These are phyloP conservation scores for Chalcis sispes DNA, from an alignment of 2,888 invertebrate genomes.

Conservation along the genomic window DNA sequence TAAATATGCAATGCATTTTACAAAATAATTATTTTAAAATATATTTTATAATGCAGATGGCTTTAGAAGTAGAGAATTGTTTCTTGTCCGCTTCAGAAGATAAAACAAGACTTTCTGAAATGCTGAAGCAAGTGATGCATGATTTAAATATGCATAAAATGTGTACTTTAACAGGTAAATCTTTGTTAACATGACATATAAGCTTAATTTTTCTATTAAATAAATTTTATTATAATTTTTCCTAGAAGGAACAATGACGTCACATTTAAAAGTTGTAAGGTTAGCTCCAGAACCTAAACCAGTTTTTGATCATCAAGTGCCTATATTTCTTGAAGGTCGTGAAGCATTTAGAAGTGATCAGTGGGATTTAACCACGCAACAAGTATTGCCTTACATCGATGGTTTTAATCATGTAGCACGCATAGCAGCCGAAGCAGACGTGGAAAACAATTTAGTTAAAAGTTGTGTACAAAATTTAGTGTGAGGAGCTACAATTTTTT, in stretches of 20 bases:
- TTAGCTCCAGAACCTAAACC: slow-evolving; percentile 88
- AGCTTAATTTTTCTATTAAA: not conserved
- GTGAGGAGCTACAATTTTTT: slow-evolving; percentile 76
- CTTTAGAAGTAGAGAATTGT: slow-evolving; percentile 90
- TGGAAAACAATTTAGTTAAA: slow-evolving; percentile 95
- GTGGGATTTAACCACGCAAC: slow-evolving; percentile 96
- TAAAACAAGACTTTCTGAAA: slow-evolving; percentile 84
- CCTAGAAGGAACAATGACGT: slow-evolving; percentile 89
- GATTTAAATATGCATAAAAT: slow-evolving; percentile 89
- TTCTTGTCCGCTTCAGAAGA: slow-evolving; percentile 86
- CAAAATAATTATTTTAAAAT: slow-evolving; percentile 14
- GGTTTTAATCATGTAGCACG: slow-evolving; percentile 94
- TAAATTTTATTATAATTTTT: slow-evolving; percentile 5
- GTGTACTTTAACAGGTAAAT: slow-evolving; percentile 84
- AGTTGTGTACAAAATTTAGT: slow-evolving; percentile 95
- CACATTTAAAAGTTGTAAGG: slow-evolving; percentile 91
- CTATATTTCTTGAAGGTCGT: slow-evolving; percentile 85
- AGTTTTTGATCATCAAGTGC: slow-evolving; percentile 93
- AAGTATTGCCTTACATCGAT: slow-evolving; percentile 92
- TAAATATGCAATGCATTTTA: not conserved
- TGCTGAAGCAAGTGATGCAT: slow-evolving; percentile 87
- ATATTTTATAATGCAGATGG: slow-evolving; percentile 77
- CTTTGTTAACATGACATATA: slow-evolving; percentile 10
- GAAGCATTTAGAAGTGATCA: slow-evolving; percentile 83
- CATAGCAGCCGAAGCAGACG: slow-evolving; percentile 92